phyloP scores from a whole-genome alignment of 2,797 vertebrate species.

The Onychomys arenicola region DNA sequence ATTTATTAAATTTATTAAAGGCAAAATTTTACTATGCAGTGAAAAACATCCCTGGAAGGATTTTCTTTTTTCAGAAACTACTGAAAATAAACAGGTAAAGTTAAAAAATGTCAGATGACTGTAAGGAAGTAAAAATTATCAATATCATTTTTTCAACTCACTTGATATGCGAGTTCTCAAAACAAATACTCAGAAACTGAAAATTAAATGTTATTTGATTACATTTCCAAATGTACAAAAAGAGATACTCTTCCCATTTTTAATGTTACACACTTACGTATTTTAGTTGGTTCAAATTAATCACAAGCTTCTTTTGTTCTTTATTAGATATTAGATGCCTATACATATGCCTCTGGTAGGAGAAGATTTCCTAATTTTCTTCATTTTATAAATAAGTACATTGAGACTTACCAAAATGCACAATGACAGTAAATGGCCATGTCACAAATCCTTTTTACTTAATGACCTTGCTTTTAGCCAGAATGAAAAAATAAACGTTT shows the following conservation, averaged over 20 bases:
- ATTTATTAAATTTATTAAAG: slow-evolving; percentile 31
- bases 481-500: not conserved
- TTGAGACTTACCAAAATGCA: not conserved
- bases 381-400: slow-evolving; percentile 11
- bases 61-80: not conserved
- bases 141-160: slow-evolving; percentile 44
- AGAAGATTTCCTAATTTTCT: slow-evolving; percentile 7
- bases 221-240: not conserved
- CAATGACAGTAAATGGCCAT: not conserved
- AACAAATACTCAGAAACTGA: slow-evolving; percentile 2
- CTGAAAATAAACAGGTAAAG: slow-evolving; percentile 16
- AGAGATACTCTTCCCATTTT: not conserved
- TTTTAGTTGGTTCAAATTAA: not conserved
- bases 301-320: not conserved
- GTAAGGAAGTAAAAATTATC: not conserved
- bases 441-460: not conserved
- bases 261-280: not conserved
- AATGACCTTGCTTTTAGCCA: not conserved
- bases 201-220: not conserved
- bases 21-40: slow-evolving; percentile 10
- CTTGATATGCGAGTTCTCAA: slow-evolving; percentile 4
- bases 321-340: not conserved
- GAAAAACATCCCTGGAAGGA: not conserved
- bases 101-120: not conserved
- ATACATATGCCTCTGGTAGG: not conserved